Conservation (phyloP, 2,888 invertebrate genomes). For the Epistrophe grossulariae region DNA sequence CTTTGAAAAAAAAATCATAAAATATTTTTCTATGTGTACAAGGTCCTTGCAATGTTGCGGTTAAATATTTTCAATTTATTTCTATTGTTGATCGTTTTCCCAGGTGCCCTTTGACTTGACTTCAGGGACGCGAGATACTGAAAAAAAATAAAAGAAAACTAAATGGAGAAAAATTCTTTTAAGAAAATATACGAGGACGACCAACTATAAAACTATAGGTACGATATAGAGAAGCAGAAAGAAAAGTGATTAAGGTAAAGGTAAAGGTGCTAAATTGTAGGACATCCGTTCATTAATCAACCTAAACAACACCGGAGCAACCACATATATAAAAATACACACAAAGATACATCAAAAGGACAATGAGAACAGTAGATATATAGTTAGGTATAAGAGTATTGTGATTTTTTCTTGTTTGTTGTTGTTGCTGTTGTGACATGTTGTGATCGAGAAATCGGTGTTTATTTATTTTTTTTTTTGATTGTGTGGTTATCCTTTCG, state of each 20-base stretch:
- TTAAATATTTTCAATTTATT: conserved; percentile 73
- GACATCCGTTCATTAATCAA: conserved; percentile 76
- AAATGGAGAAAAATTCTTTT: conserved; percentile 37
- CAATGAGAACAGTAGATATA: conserved; percentile 17
- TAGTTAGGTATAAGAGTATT: neutral
- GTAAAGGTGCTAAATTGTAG: conserved; percentile 75
- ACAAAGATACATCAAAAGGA: conserved; percentile 26
- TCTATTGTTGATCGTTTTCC: conserved; percentile 71
- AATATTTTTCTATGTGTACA: neutral
- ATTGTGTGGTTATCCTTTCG: conserved; percentile 21
- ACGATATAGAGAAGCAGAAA: conserved; percentile 15
- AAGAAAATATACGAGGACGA: conserved; percentile 23
- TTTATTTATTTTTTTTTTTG: neutral
- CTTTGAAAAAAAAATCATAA: too few species aligned
- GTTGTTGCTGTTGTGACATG: conserved; percentile 60
- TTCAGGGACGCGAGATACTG: conserved; percentile 36
- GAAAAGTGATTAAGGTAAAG: conserved; percentile 72
- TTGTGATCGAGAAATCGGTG: conserved; percentile 59
- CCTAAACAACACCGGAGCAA: conserved; percentile 46
- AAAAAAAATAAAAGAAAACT: conserved; percentile 16
- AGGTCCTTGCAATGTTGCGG: conserved; percentile 64
- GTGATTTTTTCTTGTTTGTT: conserved; percentile 3
- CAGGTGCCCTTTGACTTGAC: conserved; percentile 70
- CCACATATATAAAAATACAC: neutral
- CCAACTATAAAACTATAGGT: neutral